phyloP scores from a whole-genome alignment of 2,797 vertebrate species.

The Sparidentex hasta region DNA sequence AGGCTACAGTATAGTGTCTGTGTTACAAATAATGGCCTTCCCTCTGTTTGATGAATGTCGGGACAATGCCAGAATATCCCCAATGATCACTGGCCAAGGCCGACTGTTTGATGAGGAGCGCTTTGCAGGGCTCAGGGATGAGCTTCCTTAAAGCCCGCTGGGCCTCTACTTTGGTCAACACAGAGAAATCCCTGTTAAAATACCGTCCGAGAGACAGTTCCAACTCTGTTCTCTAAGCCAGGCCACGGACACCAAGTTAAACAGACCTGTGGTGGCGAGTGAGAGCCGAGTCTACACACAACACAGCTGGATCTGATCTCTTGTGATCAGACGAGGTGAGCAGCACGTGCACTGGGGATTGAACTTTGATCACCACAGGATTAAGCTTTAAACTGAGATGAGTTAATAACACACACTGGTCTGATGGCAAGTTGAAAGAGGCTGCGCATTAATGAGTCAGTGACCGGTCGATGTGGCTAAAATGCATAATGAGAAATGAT shows the following conservation, averaged over 20 bases:
- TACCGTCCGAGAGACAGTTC: conserved; percentile 42
- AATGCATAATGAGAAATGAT: conserved; percentile 34
- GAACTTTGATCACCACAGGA: conserved; percentile 65
- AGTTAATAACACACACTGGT: conserved; percentile 33
- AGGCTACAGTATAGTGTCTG: conserved; percentile 12
- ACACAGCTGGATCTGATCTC: conserved; percentile 41
- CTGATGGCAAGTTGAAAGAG: conserved; percentile 38
- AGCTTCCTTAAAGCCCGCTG: conserved; percentile 61
- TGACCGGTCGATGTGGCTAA: conserved; percentile 25
- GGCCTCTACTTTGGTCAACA: conserved; percentile 61
- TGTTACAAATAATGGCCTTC: conserved; percentile 39
- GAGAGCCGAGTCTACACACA: conserved; percentile 9
- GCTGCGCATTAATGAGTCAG: conserved; percentile 46
- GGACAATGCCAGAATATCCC: conserved; percentile 38
- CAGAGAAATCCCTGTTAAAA: conserved; percentile 68
- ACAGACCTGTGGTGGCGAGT: conserved; percentile 23
- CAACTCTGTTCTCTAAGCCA: conserved; percentile 31
- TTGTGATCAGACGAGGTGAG: conserved; percentile 42
- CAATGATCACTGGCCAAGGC: conserved; percentile 30
- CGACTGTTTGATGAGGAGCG: conserved; percentile 53
- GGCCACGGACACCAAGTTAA: conserved; percentile 36
- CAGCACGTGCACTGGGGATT: conserved; percentile 22
- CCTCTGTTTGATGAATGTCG: conserved; percentile 34
- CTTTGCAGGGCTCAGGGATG: conserved; percentile 64
- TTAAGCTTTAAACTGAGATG: conserved; percentile 37